Evolutionary conservation across 2,888 invertebrate genomes (phyloP).

Genomic region (Oligia fasciuncula): DNA sequence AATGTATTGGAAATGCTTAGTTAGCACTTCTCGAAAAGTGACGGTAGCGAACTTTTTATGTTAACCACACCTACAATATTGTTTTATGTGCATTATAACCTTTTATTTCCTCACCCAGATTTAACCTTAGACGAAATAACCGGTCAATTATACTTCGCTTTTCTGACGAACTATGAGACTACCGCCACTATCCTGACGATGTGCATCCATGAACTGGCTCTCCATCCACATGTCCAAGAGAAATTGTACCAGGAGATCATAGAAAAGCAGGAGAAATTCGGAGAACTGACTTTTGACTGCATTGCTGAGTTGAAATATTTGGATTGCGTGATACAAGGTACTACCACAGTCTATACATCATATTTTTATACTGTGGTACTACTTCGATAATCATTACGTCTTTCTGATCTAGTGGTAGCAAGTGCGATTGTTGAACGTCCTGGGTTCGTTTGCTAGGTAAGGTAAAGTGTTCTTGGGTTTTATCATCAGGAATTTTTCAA

Average conservation of each 20-base stretch:
- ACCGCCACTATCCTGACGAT: conserved; percentile 77
- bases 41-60: background rate
- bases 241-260: conserved; percentile 80
- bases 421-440: no score
- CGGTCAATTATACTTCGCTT: conserved; percentile 84
- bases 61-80: background rate
- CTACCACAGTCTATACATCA: background rate
- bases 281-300: conserved; percentile 72
- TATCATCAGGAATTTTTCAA: no score
- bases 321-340: conserved; percentile 79
- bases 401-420: background rate
- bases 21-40: background rate
- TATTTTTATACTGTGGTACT: conserved; percentile 62
- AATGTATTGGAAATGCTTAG: background rate
- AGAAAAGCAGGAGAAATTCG: conserved; percentile 66
- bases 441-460: background rate
- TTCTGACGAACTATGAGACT: conserved; percentile 83
- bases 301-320: conserved; percentile 76
- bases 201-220: conserved; percentile 74
- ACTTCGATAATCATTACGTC: background rate
- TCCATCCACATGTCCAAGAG: conserved; percentile 81
- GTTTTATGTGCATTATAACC: background rate
- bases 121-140: conserved; percentile 80
- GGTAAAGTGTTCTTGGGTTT: background rate
- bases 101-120: conserved; percentile 68